phyloP scores from a whole-genome alignment of 2,888 invertebrate genomes.

The Aporophyla lueneburgensis region DNA sequence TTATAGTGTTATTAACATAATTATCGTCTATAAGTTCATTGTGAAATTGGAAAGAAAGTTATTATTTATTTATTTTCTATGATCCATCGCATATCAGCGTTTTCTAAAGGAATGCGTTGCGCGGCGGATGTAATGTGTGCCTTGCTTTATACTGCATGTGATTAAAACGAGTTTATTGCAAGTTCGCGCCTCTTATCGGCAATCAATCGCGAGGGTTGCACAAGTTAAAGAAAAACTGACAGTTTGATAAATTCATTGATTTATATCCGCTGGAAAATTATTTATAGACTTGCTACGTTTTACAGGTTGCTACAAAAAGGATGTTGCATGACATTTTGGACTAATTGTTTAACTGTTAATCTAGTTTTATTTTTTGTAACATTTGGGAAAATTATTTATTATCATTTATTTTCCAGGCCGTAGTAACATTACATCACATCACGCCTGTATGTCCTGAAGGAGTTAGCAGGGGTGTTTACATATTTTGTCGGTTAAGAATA shows the following conservation, averaged over 20 bases:
- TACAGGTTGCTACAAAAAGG: slow-evolving; percentile 20
- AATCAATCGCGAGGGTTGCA: slow-evolving; percentile 30
- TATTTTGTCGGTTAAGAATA: neutral
- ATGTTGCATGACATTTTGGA: neutral
- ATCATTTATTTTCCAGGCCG: neutral
- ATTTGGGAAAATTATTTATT: neutral
- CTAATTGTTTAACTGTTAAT: neutral
- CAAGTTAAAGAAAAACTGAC: slow-evolving; percentile 23
- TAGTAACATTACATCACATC: neutral
- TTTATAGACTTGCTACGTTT: slow-evolving; percentile 10
- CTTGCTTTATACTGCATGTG: slow-evolving; percentile 1
- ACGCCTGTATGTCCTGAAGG: neutral
- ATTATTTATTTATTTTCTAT: neutral
- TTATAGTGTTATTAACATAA: no score
- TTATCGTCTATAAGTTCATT: no score
- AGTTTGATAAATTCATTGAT: slow-evolving; percentile 29
- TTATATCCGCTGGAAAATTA: neutral
- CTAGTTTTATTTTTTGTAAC: neutral
- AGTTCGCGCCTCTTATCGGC: slow-evolving; percentile 42
- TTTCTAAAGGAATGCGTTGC: neutral
- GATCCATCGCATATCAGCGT: neutral
- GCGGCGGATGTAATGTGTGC: neutral
- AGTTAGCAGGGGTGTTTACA: neutral
- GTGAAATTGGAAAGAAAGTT: no score
- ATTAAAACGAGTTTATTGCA: slow-evolving; percentile 48